A percentile compares a stretch with the other conserved stretches of the same genome.
Evolutionary conservation across 2,888 invertebrate genomes (phyloP).

Genomic region (Limenitis arthemis): DNA sequence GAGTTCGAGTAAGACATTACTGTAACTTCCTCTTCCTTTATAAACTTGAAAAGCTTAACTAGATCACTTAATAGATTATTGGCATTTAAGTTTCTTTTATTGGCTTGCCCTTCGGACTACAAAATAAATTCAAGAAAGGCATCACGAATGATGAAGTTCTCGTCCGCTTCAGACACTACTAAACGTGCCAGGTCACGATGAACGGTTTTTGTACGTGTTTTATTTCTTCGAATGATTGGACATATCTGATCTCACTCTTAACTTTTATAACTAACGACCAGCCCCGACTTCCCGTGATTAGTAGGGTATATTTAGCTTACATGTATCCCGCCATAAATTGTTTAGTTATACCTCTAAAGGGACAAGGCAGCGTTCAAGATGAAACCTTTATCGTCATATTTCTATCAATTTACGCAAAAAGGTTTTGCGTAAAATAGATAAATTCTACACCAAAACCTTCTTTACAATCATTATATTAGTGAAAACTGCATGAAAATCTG

Average conservation of each 20-base stretch:
- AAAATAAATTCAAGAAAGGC: slow-evolving; percentile 2
- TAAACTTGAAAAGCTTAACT: neutral
- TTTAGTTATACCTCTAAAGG: no score
- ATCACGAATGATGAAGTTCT: slow-evolving; percentile 1
- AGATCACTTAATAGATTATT: neutral
- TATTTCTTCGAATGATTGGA: neutral
- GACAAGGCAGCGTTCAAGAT: no score
- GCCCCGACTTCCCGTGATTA: no score
- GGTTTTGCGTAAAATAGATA: no score
- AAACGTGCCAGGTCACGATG: slow-evolving; percentile 2
- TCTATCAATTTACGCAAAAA: no score
- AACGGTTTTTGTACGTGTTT: slow-evolving; percentile 4
- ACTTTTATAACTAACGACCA: neutral
- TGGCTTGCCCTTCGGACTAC: neutral
- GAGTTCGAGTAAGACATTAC: no score
- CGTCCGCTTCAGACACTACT: neutral
- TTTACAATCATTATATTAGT: no score
- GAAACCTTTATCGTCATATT: no score
- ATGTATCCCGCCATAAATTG: no score
- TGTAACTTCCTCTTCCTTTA: neutral
- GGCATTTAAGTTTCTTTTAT: slow-evolving; percentile 3
- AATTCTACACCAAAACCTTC: no score
- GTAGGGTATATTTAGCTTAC: no score
- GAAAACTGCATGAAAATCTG: no score
- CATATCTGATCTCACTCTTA: neutral